phyloP scores from a whole-genome alignment of 2,888 invertebrate species.

The Tiliacea citrago region DNA sequence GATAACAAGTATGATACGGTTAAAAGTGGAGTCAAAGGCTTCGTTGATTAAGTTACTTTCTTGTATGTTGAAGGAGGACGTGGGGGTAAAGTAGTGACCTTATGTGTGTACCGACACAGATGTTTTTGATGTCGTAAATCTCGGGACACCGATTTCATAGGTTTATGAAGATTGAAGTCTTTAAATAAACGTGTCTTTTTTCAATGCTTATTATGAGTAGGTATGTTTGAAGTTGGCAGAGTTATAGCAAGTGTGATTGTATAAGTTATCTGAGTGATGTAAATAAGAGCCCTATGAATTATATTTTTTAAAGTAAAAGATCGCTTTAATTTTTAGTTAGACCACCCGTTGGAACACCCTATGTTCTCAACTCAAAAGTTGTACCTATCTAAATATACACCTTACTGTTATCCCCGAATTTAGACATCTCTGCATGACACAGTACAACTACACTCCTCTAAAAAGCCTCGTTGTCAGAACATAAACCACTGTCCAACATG shows the following conservation, averaged over 20 bases:
- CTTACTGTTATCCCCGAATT: not conserved
- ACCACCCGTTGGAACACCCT: not conserved
- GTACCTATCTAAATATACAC: not conserved
- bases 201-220: not conserved
- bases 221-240: not conserved
- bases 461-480: conserved; percentile 23
- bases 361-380: not conserved
- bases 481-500: conserved; percentile 29
- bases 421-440: not conserved
- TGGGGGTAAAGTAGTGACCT: not conserved
- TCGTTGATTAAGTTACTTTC: conserved; percentile 46
- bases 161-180: conserved; percentile 49
- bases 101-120: conserved; percentile 11
- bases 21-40: conserved; percentile 47
- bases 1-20: conserved; percentile 56
- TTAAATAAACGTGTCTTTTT: conserved; percentile 13
- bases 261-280: not conserved
- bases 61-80: not conserved
- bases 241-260: not conserved
- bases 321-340: not conserved
- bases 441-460: not conserved
- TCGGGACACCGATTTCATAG: conserved; percentile 29
- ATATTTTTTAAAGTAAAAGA: not conserved
- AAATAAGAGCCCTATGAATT: not conserved
- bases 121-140: conserved; percentile 41